Evolutionary conservation across 2,888 invertebrate genomes (phyloP).

Genomic region (Podabrus alpinus): DNA sequence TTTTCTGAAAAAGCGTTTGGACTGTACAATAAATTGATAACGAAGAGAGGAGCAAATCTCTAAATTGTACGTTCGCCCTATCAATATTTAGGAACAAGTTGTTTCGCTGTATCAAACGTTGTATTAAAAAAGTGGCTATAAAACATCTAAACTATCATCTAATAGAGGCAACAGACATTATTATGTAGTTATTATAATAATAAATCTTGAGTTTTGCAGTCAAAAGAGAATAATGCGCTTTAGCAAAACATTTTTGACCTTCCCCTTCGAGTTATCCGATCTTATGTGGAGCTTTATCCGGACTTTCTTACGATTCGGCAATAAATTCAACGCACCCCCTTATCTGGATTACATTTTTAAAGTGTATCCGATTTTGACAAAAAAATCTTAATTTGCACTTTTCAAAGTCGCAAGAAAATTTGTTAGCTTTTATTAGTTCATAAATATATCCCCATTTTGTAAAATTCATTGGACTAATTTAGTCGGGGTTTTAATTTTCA

Average conservation of each 20-base stretch:
- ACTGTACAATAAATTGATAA: not conserved
- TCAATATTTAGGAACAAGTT: not conserved
- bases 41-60: not conserved
- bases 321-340: slow-evolving; percentile 42
- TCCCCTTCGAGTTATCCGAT: slow-evolving; percentile 43
- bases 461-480: slow-evolving; percentile 49
- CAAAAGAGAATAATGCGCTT: slow-evolving; percentile 45
- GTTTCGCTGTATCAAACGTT: not conserved
- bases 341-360: slow-evolving; percentile 36
- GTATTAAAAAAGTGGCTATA: slow-evolving; percentile 35
- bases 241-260: slow-evolving; percentile 45
- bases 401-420: not conserved
- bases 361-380: slow-evolving; percentile 32
- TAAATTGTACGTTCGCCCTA: not conserved
- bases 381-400: slow-evolving; percentile 33
- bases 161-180: slow-evolving; percentile 46
- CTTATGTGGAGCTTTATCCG: slow-evolving; percentile 45
- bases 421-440: slow-evolving; percentile 18
- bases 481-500: slow-evolving; percentile 53
- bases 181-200: slow-evolving; percentile 51
- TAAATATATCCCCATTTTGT: slow-evolving; percentile 33
- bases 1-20: not conserved
- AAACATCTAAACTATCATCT: slow-evolving; percentile 43
- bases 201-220: slow-evolving; percentile 45
- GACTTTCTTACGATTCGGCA: slow-evolving; percentile 36